Base-by-base conservation (phyloP, 2,113 vertebrate species). In the Neolamprologus brichardi region DNA sequence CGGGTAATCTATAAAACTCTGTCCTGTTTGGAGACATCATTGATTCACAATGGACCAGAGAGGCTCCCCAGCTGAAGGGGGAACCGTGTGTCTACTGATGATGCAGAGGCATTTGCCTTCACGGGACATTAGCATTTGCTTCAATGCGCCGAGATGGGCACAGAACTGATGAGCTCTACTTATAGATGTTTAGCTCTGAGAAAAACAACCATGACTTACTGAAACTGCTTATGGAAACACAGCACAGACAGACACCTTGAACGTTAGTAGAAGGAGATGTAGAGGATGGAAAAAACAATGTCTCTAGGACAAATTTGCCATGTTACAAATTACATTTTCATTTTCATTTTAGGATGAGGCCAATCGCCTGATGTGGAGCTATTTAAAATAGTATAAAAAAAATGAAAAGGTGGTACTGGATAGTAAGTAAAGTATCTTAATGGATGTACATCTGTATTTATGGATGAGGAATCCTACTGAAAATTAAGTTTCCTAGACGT, bases 71-170 rank as follows among this genome's bases (percentile, higher is more conserved):
- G 90, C 92, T 90, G 91, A 92, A 90, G 87, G 88, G 92, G 92
- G 52, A 89, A 83, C 53, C 17, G n/a, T 84, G 89, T 86, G 90
- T 94, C 89, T 94, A 93, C 90, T 89, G 94, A 94, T 95, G 94
- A 95, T 89, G 86, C 87, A 88, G 91, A 90, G 37, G 85, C 91
- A 91, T 91, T 94, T 88, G 85, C 89, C 87, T 96, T 95, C 93
- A 94, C 80, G 84, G 93, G 85, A 95, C 95, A 95, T 96, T 95
- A 95, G 86, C 90, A 89, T 93, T 86, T 85, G 86, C 88, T 88
- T 91, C 87, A 87, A 79, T 92, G 89, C 92, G 85, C 87, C n/a
- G 44, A 79, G 81, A 87, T 70, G 32, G 79, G 86, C 46, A 78
- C 83, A 81, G 87, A 85, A 87, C 82, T 90, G 87, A 92, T 93